phyloP scores from a whole-genome alignment of 2,797 vertebrate genomes.

The Poecile montanus region DNA sequence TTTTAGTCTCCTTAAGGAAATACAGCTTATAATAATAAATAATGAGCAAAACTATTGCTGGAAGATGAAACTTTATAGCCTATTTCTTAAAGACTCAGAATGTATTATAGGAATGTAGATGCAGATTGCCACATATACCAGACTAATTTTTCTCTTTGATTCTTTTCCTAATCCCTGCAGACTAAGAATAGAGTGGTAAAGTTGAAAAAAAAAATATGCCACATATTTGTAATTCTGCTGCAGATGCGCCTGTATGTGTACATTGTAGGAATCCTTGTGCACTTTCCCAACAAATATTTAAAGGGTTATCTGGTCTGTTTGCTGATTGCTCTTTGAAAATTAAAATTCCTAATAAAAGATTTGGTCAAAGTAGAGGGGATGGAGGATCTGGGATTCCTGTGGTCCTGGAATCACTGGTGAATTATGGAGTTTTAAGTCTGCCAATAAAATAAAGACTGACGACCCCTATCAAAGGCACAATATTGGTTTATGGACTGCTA shows the following conservation, averaged over 20 bases:
- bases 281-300: not conserved
- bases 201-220: not conserved
- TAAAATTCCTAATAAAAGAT: not conserved
- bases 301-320: not conserved
- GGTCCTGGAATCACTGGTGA: not conserved
- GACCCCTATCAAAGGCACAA: not conserved
- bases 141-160: not conserved
- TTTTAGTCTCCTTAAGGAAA: not conserved
- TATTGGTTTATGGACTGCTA: not conserved
- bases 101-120: not conserved
- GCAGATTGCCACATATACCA: not conserved
- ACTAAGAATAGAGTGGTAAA: not conserved
- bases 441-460: not conserved
- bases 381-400: not conserved
- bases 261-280: not conserved
- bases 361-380: not conserved
- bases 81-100: not conserved
- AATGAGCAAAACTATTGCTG: constrained; percentile 3
- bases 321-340: not conserved
- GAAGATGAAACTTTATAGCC: not conserved
- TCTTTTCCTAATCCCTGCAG: not conserved
- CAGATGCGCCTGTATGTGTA: not conserved
- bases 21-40: not conserved
- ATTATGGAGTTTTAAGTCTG: not conserved
- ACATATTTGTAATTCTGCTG: not conserved